Conservation (phyloP, 2,888 invertebrate genomes). For the Synanthedon formicaeformis region DNA sequence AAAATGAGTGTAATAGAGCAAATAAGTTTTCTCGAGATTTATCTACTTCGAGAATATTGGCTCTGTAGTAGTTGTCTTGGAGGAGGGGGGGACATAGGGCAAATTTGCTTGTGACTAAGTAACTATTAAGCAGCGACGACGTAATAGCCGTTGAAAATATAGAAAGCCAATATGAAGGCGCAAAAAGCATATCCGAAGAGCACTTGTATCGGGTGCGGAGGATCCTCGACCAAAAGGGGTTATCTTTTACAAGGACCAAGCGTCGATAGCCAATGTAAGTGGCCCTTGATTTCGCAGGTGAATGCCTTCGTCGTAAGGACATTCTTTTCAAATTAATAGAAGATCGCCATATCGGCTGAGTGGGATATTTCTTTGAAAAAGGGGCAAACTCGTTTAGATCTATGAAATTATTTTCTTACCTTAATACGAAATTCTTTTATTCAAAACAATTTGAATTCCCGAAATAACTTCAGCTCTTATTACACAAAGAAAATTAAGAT, state of each 20-base stretch:
- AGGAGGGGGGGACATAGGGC: no score
- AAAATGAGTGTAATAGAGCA: no score
- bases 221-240: slow-evolving; percentile 36
- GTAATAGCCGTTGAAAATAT: neutral
- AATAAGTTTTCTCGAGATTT: no score
- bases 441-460: no score
- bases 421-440: no score
- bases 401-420: no score
- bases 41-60: no score
- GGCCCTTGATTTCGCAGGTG: slow-evolving; percentile 21
- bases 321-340: slow-evolving; percentile 1
- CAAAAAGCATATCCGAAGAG: slow-evolving; percentile 10
- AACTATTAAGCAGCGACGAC: neutral
- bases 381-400: neutral
- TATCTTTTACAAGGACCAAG: slow-evolving; percentile 21
- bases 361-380: neutral
- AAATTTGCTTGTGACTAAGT: no score
- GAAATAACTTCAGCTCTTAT: no score
- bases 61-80: no score
- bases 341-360: neutral
- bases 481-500: no score
- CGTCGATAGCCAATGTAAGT: slow-evolving; percentile 9
- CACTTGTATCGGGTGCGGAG: slow-evolving; percentile 14
- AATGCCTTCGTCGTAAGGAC: slow-evolving; percentile 2
- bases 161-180: slow-evolving; percentile 1